Conservation (phyloP, 1,140 invertebrate species). For the Drosophila seguyi region DNA sequence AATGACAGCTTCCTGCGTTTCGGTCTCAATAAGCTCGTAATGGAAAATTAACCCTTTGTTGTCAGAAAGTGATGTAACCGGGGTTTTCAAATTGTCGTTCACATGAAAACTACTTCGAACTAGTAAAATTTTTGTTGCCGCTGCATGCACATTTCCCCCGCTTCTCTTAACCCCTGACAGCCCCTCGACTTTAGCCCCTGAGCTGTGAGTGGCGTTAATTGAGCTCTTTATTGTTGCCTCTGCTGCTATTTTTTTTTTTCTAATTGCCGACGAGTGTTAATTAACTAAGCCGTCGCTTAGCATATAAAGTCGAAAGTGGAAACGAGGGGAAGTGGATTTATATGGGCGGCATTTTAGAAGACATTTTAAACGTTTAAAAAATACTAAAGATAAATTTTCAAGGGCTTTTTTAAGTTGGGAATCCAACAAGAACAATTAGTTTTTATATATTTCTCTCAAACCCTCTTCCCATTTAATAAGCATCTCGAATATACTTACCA, state of each 20-base stretch:
- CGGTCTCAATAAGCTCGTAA: conserved; percentile 51
- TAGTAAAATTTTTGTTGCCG: conserved; percentile 65
- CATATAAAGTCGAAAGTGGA: conserved; percentile 45
- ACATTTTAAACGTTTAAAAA: conserved; percentile 1
- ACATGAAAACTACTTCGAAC: conserved; percentile 78
- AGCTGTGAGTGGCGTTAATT: conserved; percentile 74
- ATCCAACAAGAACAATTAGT: too few relatives aligned
- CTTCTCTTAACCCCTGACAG: not conserved
- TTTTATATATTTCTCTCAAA: too few relatives aligned
- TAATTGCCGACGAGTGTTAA: conserved; percentile 67
- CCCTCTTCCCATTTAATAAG: not conserved
- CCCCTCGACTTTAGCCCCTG: conserved; percentile 4
- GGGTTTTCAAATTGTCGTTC: conserved; percentile 65
- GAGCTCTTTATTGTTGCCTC: conserved; percentile 75
- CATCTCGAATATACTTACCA: conserved; percentile 22
- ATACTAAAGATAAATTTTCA: not conserved
- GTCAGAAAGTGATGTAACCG: conserved; percentile 75
- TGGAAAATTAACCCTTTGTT: conserved; percentile 54
- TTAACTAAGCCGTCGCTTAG: conserved; percentile 54
- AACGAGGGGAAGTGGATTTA: conserved; percentile 16
- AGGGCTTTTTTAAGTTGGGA: not conserved
- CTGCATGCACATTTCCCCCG: conserved; percentile 53
- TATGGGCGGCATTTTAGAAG: not conserved
- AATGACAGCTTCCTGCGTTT: conserved; percentile 48
- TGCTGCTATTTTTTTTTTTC: conserved; percentile 30